Evolutionary conservation across 1,140 invertebrate species (phyloP).

Genomic region (Drosophila bocki): DNA sequence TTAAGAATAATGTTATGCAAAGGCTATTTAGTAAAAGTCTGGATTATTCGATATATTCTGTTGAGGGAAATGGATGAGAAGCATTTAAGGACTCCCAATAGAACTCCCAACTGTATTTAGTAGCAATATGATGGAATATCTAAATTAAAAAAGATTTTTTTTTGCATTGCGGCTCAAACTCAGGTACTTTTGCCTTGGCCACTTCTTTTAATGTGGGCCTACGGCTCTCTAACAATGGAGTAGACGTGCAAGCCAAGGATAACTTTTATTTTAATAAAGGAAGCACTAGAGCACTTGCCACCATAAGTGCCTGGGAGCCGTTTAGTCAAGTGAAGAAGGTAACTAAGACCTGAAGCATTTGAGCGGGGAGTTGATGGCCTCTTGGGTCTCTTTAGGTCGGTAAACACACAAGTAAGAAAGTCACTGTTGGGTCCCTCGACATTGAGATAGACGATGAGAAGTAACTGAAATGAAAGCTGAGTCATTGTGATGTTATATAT

Average conservation of each 20-base stretch:
- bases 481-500: neutral
- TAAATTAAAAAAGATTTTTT: neutral
- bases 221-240: constrained; percentile 7
- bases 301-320: constrained; percentile 35
- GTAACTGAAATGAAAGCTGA: neutral
- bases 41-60: neutral
- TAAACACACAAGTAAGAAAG: constrained; percentile 27
- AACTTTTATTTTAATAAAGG: constrained; percentile 41
- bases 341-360: constrained; percentile 30
- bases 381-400: constrained; percentile 26
- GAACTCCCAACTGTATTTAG: neutral
- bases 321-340: constrained; percentile 29
- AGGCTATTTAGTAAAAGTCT: neutral
- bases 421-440: constrained; percentile 5
- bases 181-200: constrained; percentile 6
- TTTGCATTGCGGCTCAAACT: constrained; percentile 3
- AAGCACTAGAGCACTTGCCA: constrained; percentile 28
- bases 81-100: neutral
- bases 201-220: constrained; percentile 4
- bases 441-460: neutral
- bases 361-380: constrained; percentile 24
- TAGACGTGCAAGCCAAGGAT: constrained; percentile 30
- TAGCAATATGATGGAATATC: neutral
- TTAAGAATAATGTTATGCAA: no score
- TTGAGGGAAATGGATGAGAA: no score